phyloP scores from a whole-genome alignment of 2,888 invertebrate species.

The Macropis europaea region DNA sequence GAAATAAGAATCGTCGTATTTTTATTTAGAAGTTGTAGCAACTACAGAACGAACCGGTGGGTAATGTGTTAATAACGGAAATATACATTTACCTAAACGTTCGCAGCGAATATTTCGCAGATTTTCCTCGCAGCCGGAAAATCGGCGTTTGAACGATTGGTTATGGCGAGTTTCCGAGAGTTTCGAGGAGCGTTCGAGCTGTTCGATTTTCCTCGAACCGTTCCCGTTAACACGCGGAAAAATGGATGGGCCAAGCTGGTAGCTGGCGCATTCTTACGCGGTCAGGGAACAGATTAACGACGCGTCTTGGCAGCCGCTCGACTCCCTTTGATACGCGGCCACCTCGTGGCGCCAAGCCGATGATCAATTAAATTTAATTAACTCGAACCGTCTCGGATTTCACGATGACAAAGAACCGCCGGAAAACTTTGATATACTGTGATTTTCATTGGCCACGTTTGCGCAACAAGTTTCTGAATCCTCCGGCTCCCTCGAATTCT shows the following conservation, averaged over 20 bases:
- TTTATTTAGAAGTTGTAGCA: too few species aligned
- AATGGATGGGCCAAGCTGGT: conserved; percentile 17
- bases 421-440: conserved; percentile 16
- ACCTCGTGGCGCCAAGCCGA: conserved; percentile 35
- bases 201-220: conserved; percentile 31
- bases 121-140: too few species aligned
- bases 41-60: too few species aligned
- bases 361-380: conserved; percentile 51
- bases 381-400: conserved; percentile 12
- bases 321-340: conserved; percentile 25
- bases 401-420: background rate
- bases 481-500: background rate
- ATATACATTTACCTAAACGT: too few species aligned
- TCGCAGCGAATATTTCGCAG: too few species aligned
- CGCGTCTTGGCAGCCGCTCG: conserved; percentile 36
- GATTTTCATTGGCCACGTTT: conserved; percentile 5
- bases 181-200: too few species aligned
- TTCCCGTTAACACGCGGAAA: conserved; percentile 21
- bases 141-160: too few species aligned
- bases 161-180: too few species aligned
- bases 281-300: conserved; percentile 34
- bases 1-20: too few species aligned
- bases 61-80: too few species aligned
- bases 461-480: conserved; percentile 18
- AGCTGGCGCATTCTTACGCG: conserved; percentile 29